A percentile compares a stretch with the other conserved stretches of the same genome.
Conservation (phyloP, 2,888 invertebrate genomes). For the Eutolmus rufibarbis region DNA sequence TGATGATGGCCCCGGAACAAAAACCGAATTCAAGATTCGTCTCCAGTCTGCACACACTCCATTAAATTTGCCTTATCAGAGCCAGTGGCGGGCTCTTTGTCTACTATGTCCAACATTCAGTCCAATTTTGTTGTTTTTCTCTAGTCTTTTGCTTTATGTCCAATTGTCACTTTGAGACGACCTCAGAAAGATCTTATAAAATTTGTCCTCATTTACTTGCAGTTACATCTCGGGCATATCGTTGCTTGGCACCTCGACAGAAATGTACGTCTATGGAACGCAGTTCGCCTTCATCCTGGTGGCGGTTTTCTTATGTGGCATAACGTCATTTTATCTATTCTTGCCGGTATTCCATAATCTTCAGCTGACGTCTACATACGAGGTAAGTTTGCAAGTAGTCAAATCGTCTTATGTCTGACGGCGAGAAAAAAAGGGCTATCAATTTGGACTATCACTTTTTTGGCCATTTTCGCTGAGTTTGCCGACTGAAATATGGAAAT, state of each 20-base stretch:
- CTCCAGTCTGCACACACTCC: neutral
- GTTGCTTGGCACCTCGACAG: conserved; percentile 78
- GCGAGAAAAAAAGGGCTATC: neutral
- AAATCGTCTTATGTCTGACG: neutral
- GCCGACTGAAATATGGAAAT: neutral
- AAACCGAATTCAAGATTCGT: neutral
- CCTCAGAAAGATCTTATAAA: neutral
- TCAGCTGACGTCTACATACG: conserved; percentile 77
- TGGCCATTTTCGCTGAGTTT: neutral
- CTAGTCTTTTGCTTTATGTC: neutral
- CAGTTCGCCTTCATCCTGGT: conserved; percentile 71
- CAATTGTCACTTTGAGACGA: neutral
- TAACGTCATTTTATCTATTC: conserved; percentile 69
- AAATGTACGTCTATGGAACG: conserved; percentile 79
- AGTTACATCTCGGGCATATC: conserved; percentile 80
- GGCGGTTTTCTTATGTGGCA: conserved; percentile 61
- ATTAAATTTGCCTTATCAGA: conserved; percentile 24
- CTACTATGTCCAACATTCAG: neutral
- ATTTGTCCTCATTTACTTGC: conserved; percentile 34
- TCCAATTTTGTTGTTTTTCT: neutral
- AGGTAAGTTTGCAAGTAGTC: conserved; percentile 64
- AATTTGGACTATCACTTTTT: conserved; percentile 2
- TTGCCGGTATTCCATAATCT: conserved; percentile 76
- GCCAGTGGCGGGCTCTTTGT: neutral
- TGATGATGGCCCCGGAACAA: neutral